Evolutionary conservation across 2,113 vertebrate species (phyloP).

Genomic region (Eonycteris spelaea): DNA sequence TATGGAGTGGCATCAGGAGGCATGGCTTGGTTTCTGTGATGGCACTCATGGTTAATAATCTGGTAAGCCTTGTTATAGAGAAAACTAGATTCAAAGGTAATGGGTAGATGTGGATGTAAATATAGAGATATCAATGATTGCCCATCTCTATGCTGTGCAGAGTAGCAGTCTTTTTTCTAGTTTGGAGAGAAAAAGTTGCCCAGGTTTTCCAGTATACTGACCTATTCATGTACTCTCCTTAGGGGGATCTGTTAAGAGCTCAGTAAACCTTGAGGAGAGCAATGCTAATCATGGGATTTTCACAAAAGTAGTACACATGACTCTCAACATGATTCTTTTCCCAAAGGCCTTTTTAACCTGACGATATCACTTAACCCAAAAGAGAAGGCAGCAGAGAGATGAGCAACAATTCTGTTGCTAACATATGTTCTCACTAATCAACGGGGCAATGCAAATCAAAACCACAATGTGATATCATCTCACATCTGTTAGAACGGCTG

Average conservation of each 20-base stretch:
- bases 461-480: too few relatives aligned
- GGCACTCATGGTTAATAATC: not conserved
- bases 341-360: not conserved
- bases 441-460: not conserved
- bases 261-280: not conserved
- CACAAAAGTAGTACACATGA: not conserved
- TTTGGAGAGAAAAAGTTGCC: not conserved
- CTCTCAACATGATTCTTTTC: not conserved
- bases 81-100: not conserved
- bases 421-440: not conserved
- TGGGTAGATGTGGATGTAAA: too few relatives aligned
- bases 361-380: not conserved
- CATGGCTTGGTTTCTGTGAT: not conserved
- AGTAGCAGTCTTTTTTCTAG: not conserved
- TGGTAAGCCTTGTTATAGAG: not conserved
- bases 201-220: not conserved
- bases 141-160: not conserved
- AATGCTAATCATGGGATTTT: not conserved
- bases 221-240: not conserved
- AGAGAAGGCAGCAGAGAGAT: not conserved
- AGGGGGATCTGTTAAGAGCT: not conserved
- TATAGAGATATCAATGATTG: not conserved
- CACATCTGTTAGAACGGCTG: not conserved
- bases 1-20: not conserved
- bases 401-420: not conserved